Evolutionary conservation across 2,888 invertebrate species (phyloP).

Genomic region (Agrochola lota): DNA sequence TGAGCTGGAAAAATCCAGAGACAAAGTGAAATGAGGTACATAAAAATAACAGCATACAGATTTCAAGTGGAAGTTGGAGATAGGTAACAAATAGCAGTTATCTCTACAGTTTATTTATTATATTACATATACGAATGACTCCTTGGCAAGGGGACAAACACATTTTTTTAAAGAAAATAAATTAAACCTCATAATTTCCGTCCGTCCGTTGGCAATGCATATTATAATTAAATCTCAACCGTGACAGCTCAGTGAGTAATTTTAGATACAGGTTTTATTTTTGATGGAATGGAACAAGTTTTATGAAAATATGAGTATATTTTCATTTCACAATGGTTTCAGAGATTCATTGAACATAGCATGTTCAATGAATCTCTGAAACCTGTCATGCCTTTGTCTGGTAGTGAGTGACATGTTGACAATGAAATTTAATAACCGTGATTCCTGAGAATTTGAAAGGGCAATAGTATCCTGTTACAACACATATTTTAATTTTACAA

Average conservation of each 20-base stretch:
- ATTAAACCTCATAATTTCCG: conserved; percentile 60
- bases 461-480: conserved; percentile 7
- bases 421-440: conserved; percentile 41
- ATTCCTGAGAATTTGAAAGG: conserved; percentile 18
- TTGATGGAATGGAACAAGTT: conserved; percentile 45
- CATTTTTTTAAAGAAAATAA: conserved; percentile 53
- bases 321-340: conserved; percentile 45
- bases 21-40: conserved; percentile 10
- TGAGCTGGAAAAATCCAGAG: conserved; percentile 42
- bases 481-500: conserved; percentile 21
- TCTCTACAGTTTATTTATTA: conserved; percentile 40
- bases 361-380: not conserved
- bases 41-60: conserved; percentile 14
- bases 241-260: conserved; percentile 70
- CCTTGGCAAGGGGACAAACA: conserved; percentile 59
- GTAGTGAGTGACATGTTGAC: conserved; percentile 38
- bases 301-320: conserved; percentile 37
- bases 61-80: conserved; percentile 16
- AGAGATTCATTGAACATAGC: conserved; percentile 28
- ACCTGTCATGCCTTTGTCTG: conserved; percentile 41
- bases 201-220: conserved; percentile 72
- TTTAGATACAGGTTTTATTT: conserved; percentile 66
- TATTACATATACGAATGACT: conserved; percentile 24
- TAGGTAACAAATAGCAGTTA: conserved; percentile 47
- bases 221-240: conserved; percentile 73